phyloP scores from a whole-genome alignment of 1,140 invertebrate species.

The Drosophila nannoptera region DNA sequence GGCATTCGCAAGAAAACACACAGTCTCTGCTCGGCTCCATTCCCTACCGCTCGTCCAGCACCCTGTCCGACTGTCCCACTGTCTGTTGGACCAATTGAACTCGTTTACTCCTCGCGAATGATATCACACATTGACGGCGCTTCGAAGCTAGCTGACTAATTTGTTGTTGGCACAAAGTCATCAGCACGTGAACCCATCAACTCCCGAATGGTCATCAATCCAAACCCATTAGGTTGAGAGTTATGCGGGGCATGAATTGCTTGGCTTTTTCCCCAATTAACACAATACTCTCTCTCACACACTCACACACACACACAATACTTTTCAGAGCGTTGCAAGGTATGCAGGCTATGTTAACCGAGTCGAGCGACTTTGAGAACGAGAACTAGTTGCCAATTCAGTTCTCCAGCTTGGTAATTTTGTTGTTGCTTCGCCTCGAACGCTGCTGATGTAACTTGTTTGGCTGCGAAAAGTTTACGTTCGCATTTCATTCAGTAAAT shows the following conservation, averaged over 20 bases:
- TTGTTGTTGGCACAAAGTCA: constrained; percentile 52
- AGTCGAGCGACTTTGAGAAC: constrained; percentile 27
- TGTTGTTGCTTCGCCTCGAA: constrained; percentile 33
- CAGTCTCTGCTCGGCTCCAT: background rate
- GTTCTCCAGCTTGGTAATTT: constrained; percentile 5
- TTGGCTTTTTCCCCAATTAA: constrained; percentile 18
- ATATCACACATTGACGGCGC: constrained; percentile 30
- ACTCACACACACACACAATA: background rate
- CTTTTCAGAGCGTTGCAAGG: background rate
- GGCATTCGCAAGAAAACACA: constrained; percentile 1
- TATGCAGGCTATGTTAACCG: constrained; percentile 8
- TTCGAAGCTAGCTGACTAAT: constrained; percentile 37
- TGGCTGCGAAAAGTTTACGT: constrained; percentile 56
- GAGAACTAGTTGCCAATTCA: constrained; percentile 37
- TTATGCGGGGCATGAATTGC: constrained; percentile 26
- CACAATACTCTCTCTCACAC: background rate
- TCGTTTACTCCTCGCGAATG: constrained; percentile 46
- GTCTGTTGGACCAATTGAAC: constrained; percentile 57
- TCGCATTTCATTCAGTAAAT: constrained; percentile 32
- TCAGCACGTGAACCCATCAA: constrained; percentile 37
- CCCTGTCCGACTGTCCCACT: constrained; percentile 1
- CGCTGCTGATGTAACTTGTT: constrained; percentile 48
- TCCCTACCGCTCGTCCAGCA: background rate
- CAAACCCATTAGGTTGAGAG: constrained; percentile 31
- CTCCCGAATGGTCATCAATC: constrained; percentile 18